Percentiles rank a stretch among this genome's conserved stretches.
Evolutionary conservation across 2,888 invertebrate genomes (phyloP).

Genomic region (Antheraea yamamai): DNA sequence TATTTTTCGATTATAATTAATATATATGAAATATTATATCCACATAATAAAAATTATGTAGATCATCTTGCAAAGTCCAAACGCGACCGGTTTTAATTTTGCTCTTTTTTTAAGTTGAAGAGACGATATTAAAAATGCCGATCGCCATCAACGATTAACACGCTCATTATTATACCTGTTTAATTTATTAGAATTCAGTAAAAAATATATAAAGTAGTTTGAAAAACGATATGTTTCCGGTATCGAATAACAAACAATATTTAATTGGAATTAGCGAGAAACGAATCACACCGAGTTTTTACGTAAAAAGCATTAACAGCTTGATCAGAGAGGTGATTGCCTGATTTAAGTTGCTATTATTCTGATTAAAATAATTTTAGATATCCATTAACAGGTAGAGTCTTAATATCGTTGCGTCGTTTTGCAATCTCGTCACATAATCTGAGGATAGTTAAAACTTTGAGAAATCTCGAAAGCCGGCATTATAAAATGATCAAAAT

Average conservation of each 20-base stretch:
- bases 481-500: too few relatives aligned
- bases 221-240: not conserved
- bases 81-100: not conserved
- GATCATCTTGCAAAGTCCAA: not conserved
- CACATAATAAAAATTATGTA: not conserved
- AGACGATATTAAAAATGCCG: not conserved
- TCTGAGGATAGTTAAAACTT: too few relatives aligned
- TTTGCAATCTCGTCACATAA: too few relatives aligned
- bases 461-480: too few relatives aligned
- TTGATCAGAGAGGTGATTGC: not conserved
- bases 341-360: not conserved
- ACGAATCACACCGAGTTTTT: not conserved
- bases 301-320: not conserved
- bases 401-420: too few relatives aligned
- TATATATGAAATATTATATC: too few relatives aligned
- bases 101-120: not conserved
- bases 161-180: not conserved
- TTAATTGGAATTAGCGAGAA: not conserved
- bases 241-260: not conserved
- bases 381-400: too few relatives aligned
- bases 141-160: not conserved
- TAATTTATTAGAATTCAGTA: not conserved
- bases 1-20: too few relatives aligned
- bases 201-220: not conserved
- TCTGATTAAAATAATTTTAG: not conserved